phyloP scores from a whole-genome alignment of 53 echinoderm and acorn worm species.

The Luidia sarsii region DNA sequence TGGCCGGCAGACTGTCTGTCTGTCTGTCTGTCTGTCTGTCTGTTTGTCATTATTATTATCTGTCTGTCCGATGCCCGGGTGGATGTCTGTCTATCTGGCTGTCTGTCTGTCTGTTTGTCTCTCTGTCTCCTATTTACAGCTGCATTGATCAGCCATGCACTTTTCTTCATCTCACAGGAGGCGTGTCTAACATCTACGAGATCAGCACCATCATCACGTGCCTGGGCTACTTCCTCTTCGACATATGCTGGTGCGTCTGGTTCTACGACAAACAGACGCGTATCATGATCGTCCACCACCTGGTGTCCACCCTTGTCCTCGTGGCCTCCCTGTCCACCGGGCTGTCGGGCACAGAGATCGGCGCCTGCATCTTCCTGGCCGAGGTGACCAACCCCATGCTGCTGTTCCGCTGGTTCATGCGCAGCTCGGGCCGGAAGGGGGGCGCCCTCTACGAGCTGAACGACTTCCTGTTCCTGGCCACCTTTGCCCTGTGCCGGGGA shows the following conservation, averaged over 20 bases:
- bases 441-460: constrained; percentile 72
- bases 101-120: no score
- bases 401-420: constrained; percentile 84
- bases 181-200: constrained; percentile 73
- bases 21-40: neutral
- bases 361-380: constrained; percentile 71
- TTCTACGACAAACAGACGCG: constrained; percentile 50
- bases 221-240: constrained; percentile 86
- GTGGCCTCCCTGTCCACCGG: constrained; percentile 45
- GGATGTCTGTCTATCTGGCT: no score
- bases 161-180: constrained; percentile 44
- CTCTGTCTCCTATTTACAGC: no score
- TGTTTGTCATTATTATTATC: neutral
- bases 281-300: constrained; percentile 81
- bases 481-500: constrained; percentile 69
- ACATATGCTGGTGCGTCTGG: constrained; percentile 77
- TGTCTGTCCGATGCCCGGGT: neutral
- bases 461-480: constrained; percentile 72
- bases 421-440: constrained; percentile 63
- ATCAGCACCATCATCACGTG: constrained; percentile 72
- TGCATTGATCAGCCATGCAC: no score
- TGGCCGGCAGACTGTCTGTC: no score
- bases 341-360: constrained; percentile 75
- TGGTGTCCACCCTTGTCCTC: constrained; percentile 67
- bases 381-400: constrained; percentile 84